Percentiles rank a stretch among this genome's conserved stretches.
These are phyloP conservation scores for Acromyrmex charruanus DNA, from an alignment of 1,140 invertebrate genomes.

Conservation along the genomic window DNA sequence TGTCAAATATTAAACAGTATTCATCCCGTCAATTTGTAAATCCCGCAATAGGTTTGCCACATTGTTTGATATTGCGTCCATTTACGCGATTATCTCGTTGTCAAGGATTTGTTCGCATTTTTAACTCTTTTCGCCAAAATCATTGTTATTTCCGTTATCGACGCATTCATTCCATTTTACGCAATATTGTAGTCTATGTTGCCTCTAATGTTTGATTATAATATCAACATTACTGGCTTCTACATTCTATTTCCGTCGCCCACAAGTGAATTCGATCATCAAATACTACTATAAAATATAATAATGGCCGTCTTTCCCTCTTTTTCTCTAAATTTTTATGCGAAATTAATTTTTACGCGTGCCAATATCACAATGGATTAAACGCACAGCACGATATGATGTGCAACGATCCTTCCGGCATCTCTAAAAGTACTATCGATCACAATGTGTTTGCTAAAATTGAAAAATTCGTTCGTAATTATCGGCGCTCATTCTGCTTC, in stretches of 20 bases:
- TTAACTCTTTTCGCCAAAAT: neutral
- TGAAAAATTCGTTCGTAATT: conserved; percentile 30
- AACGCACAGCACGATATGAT: neutral
- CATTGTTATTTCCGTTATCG: conserved; percentile 3
- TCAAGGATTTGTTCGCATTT: neutral
- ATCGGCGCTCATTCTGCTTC: neutral
- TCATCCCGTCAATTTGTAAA: neutral
- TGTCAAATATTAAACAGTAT: conserved; percentile 21
- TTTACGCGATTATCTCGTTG: conserved; percentile 17
- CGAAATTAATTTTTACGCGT: neutral
- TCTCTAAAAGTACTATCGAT: neutral
- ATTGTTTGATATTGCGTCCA: conserved; percentile 6
- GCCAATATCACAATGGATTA: neutral
- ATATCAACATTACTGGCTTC: neutral
- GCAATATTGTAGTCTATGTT: conserved; percentile 7
- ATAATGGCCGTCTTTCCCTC: neutral
- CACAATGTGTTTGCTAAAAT: neutral
- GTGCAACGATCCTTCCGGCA: neutral
- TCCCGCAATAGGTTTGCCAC: neutral
- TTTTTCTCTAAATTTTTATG: neutral
- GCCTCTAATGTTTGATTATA: conserved; percentile 20
- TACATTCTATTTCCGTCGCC: neutral
- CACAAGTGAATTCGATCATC: neutral
- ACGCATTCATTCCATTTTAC: conserved; percentile 38
- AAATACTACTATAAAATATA: conserved; percentile 2